These are phyloP conservation scores for Saccopteryx leptura DNA, from an alignment of 2,113 vertebrate species.

Conservation along the genomic window DNA sequence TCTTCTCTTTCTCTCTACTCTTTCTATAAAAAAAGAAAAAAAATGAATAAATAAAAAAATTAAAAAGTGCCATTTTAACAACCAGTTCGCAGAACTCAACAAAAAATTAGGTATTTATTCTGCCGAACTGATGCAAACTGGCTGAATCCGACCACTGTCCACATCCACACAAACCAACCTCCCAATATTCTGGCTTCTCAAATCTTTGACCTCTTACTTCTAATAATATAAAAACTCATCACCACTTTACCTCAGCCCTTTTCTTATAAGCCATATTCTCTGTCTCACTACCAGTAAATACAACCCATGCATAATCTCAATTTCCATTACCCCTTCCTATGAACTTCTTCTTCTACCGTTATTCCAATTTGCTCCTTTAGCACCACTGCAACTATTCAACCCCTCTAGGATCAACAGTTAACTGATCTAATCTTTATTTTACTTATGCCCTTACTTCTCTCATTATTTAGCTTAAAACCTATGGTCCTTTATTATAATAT, in stretches of 20 bases:
- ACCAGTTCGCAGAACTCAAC: no score
- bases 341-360: not conserved
- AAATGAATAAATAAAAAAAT: no score
- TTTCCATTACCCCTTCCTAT: not conserved
- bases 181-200: not conserved
- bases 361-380: not conserved
- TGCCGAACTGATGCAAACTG: no score
- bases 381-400: not conserved
- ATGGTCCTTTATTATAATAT: not conserved
- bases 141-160: not conserved
- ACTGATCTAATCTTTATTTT: not conserved
- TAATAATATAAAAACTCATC: not conserved
- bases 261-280: not conserved
- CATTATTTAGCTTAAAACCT: not conserved
- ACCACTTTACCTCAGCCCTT: not conserved
- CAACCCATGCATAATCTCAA: not conserved
- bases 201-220: not conserved
- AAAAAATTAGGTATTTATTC: no score
- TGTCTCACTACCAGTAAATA: not conserved
- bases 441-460: not conserved
- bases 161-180: not conserved
- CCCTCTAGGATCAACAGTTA: not conserved
- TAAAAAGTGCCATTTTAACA: no score
- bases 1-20: no score
- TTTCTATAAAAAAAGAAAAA: no score